phyloP scores from a whole-genome alignment of 2,113 vertebrate species.

The Sakesphorus luctuosus region DNA sequence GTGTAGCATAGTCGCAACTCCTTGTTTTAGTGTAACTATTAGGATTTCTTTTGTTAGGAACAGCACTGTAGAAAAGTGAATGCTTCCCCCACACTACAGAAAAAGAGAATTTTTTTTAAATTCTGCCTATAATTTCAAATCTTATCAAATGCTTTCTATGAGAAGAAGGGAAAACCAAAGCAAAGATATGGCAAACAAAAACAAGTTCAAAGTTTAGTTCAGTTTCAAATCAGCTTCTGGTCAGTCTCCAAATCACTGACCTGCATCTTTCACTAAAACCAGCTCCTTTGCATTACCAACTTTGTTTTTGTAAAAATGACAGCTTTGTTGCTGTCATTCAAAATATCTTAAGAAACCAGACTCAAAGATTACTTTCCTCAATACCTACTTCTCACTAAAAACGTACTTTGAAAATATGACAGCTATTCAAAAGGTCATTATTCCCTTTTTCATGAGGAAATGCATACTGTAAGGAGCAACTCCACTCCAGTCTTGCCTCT shows the following conservation, averaged over 20 bases:
- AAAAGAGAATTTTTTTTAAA: not conserved
- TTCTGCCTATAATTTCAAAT: not conserved
- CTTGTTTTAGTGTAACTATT: not conserved
- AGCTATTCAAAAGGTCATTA: not conserved
- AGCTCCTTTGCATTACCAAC: not conserved
- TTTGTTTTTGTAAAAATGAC: not conserved
- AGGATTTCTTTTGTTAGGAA: not conserved
- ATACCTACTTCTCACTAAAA: not conserved
- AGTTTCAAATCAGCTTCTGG: not conserved
- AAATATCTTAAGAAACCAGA: not conserved
- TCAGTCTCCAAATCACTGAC: not conserved
- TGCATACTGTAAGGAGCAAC: accelerated
- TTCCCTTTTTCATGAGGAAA: not conserved
- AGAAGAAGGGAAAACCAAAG: not conserved
- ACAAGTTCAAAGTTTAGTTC: not conserved
- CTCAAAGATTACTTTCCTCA: not conserved
- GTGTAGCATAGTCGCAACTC: not conserved
- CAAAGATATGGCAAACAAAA: not conserved
- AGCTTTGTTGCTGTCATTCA: not conserved
- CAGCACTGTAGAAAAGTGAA: not conserved
- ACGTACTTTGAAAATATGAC: not conserved
- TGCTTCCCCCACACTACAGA: not conserved
- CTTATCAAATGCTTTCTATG: not conserved
- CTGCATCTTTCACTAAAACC: not conserved
- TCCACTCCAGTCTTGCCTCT: not conserved